phyloP scores from a whole-genome alignment of 2,888 invertebrate genomes.

The Mimumesa dahlbomi region DNA sequence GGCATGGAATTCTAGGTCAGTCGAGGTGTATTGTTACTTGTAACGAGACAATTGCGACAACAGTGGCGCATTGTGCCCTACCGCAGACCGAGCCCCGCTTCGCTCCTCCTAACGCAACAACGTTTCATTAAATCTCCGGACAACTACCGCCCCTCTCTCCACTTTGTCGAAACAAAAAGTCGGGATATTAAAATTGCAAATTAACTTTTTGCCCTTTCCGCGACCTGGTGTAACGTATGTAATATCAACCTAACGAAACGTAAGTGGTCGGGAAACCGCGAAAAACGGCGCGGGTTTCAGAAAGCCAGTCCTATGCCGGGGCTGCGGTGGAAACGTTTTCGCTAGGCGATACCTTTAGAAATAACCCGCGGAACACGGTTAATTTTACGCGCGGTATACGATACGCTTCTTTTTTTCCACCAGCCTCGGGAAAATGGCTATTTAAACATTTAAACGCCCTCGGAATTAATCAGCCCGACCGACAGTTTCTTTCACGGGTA shows the following conservation, averaged over 20 bases:
- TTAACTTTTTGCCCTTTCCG: slow-evolving; percentile 49
- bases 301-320: too few relatives aligned
- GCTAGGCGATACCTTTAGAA: slow-evolving; percentile 45
- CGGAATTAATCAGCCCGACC: slow-evolving; percentile 53
- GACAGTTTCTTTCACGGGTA: slow-evolving; percentile 37
- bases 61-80: slow-evolving; percentile 28
- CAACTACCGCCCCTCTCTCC: slow-evolving; percentile 13
- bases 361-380: slow-evolving; percentile 39
- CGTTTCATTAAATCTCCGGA: slow-evolving; percentile 52
- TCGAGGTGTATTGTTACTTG: slow-evolving; percentile 50
- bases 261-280: slow-evolving; percentile 18
- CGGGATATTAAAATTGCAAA: slow-evolving; percentile 57
- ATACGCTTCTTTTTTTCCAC: slow-evolving; percentile 7
- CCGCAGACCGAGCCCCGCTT: slow-evolving; percentile 8
- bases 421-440: slow-evolving; percentile 13
- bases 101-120: slow-evolving; percentile 35
- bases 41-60: slow-evolving; percentile 63
- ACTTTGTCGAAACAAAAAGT: slow-evolving; percentile 47
- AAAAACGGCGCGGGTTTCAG: slow-evolving; percentile 19
- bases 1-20: slow-evolving; percentile 60
- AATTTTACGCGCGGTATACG: slow-evolving; percentile 30
- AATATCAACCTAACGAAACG: slow-evolving; percentile 27
- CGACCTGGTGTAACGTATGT: slow-evolving; percentile 27
- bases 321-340: slow-evolving; percentile 41
- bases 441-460: slow-evolving; percentile 48